These are phyloP conservation scores for Hydrotaea cyrtoneurina DNA, from an alignment of 2,888 invertebrate genomes.

Conservation along the genomic window DNA sequence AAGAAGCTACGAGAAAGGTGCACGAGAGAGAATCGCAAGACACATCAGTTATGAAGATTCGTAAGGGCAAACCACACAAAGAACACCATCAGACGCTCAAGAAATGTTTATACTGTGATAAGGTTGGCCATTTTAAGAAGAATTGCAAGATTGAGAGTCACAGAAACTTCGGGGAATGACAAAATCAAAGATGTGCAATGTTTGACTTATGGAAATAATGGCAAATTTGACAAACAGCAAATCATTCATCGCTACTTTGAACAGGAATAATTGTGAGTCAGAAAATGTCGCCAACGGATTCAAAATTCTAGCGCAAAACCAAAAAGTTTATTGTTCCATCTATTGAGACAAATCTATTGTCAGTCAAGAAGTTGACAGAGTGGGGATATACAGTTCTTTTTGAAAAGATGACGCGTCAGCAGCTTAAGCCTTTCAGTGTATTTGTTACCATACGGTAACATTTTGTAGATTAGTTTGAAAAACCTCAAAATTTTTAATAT, in stretches of 20 bases:
- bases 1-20: constrained; percentile 30
- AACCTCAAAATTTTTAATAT: too few relatives aligned
- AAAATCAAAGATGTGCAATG: background rate
- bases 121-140: constrained; percentile 34
- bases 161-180: too few relatives aligned
- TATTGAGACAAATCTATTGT: constrained; percentile 34
- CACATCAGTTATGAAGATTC: constrained; percentile 34
- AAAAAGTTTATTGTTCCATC: constrained; percentile 21
- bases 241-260: background rate
- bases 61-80: background rate
- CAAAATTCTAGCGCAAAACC: background rate
- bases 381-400: constrained; percentile 13
- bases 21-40: constrained; percentile 18
- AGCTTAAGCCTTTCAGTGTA: too few relatives aligned
- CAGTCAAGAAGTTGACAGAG: constrained; percentile 20
- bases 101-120: constrained; percentile 28
- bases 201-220: constrained; percentile 24
- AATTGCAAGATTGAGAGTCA: constrained; percentile 29
- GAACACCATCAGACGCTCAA: background rate
- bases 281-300: constrained; percentile 23
- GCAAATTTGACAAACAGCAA: constrained; percentile 19
- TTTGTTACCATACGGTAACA: too few relatives aligned
- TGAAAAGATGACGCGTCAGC: background rate
- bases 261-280: constrained; percentile 9
- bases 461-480: too few relatives aligned